Evolutionary conservation across 1,140 invertebrate species (phyloP), one percentile per base, ranked within the genome.

Genomic region (Globodera rostochiensis): DNA sequence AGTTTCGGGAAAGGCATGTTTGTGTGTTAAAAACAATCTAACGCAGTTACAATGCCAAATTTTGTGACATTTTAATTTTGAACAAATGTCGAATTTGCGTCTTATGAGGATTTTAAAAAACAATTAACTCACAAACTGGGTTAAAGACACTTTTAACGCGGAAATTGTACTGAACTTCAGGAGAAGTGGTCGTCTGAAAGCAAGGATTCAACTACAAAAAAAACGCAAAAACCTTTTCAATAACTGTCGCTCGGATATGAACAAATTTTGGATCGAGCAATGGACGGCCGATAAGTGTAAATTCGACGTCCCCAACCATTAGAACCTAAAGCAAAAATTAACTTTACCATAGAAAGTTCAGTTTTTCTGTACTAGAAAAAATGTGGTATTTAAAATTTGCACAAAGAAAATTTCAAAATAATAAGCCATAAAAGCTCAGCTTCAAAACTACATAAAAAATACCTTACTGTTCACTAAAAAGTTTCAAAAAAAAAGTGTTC

Each of bases 251-350:
- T 15, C 81, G 71, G 3, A 89, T 87, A 6, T 75, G 69, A 19
- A 87, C 87, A 19, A 60, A 46, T 2, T 82, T 50, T 0, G 86
- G 25, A 60, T 85, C 80, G 8, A 89, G 77, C 49, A 89, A 77
- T 4, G 88, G 88, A 13, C 88, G 80, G 21, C 88, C 88, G 64
- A 89, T 67, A 1, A 89, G 49, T 4, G 87, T 85, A 75, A 89
- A 89, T 66, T 90, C 83, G 6, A 45, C 50, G 11, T 84, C 84
- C 19, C 88, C 88, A n/a, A 90, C 86, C 74, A 88, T 60, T 64
- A 89, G 71, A 3, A 89, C 84, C 87, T 88, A 15, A 73, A 87
- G 50, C 21, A n/a, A 36, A 36, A 2, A 36, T 36, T 36, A 36
- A 36, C 36, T 36, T 36, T 36, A 36, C 36, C 36, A 36, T 36